Evolutionary conservation across 1,140 invertebrate genomes (phyloP), one percentile per base, ranked within the genome.

Genomic region (Zaprionus camerounensis): DNA sequence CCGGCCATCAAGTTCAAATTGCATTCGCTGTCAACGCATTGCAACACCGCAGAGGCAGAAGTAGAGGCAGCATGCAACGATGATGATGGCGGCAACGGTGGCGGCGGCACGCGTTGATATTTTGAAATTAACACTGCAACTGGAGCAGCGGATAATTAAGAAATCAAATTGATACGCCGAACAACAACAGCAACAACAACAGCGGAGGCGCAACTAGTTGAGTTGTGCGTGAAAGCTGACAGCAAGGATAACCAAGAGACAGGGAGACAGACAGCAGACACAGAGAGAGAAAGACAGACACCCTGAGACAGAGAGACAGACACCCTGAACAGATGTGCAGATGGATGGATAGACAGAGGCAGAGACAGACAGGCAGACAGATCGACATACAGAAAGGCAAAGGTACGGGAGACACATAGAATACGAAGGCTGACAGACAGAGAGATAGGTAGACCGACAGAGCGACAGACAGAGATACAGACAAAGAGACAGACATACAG

Each of bases 1-100:
- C 75, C 73, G 79, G 84, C 84, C 84, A 91, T 91, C 88, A 91
- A 91, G 88, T 91, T 91, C 88, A 91, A 88, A 91, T 91, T 91
- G 84, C 88, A 88, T 91, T 91, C 75, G 82, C 88, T 91, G 88
- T 91, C 88, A 91, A 90, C 85, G 85, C 86, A 87, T 87, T 87
- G 84, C 78, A 78, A 59, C 76, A 78, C 68, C 36, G 24, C 53
- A 55, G 31, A 11, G 31, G 31, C 31, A 34, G 31, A 2, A 11
- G 31, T 9, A 34, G 31, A 34, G 31, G 31, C 31, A 34, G 31
- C 31, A 34, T 34, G 31, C 31, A 34, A 75, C 68, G 62, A 62
- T 68, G 64, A 15, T 46, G 41, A 15, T 58, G 46, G 31, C 53
- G 51, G 55, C 57, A 61, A 53, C 31, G 22, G 17, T 38, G 24